These are phyloP conservation scores for Drosophila yooni DNA, from an alignment of 2,888 invertebrate species.

Conservation along the genomic window DNA sequence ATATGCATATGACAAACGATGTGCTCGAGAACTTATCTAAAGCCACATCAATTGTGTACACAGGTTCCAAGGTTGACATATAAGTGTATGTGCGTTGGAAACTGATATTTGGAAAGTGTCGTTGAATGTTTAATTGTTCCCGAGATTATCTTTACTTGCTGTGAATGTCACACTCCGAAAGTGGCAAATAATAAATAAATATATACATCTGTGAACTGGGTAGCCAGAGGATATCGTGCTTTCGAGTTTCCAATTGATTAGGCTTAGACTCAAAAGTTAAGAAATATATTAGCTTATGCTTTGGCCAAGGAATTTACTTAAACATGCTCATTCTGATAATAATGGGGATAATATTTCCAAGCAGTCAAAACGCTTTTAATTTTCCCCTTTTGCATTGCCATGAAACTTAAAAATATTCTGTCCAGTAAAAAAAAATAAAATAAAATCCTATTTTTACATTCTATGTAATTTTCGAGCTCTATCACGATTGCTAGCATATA, in stretches of 20 bases:
- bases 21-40: slow-evolving; percentile 26
- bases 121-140: slow-evolving; percentile 5
- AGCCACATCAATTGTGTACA: slow-evolving; percentile 17
- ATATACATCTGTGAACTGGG: neutral
- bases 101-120: neutral
- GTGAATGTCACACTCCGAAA: neutral
- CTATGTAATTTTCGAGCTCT: neutral
- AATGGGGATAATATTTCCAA: neutral
- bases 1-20: slow-evolving; percentile 14
- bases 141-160: slow-evolving; percentile 1
- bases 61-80: neutral
- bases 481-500: neutral
- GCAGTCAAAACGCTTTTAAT: rapidly evolving
- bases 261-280: neutral
- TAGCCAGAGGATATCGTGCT: neutral
- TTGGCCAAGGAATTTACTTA: neutral
- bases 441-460: neutral
- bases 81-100: neutral
- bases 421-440: neutral
- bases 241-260: neutral
- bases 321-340: neutral
- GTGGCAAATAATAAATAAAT: neutral
- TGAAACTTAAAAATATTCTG: neutral
- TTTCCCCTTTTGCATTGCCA: neutral
- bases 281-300: neutral